A percentile compares a stretch with the other conserved stretches of the same genome.
phyloP scores from a whole-genome alignment of 1,140 invertebrate species.

The Brachionus asplanchnoidis region DNA sequence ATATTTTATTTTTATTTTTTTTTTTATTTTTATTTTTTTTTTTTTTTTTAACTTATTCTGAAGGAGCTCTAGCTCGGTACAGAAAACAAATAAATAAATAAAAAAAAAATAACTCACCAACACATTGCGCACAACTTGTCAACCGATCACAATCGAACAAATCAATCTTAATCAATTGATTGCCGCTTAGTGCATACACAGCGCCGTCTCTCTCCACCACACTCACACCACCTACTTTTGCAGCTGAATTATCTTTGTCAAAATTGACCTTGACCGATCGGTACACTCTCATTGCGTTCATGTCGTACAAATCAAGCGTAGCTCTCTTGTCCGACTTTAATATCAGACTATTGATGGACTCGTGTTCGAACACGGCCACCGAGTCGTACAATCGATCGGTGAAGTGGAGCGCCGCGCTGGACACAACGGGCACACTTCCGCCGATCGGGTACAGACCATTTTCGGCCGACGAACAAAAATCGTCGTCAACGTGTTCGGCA shows the following conservation, averaged over 20 bases:
- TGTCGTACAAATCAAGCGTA: neutral
- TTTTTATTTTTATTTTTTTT: no score
- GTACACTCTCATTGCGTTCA: neutral
- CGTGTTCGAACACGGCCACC: neutral
- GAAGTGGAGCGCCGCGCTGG: neutral
- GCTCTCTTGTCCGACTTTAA: neutral
- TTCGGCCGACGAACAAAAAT: conserved; percentile 35
- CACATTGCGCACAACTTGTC: neutral
- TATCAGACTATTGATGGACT: neutral
- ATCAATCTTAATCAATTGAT: neutral
- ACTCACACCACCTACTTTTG: neutral
- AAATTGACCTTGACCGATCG: neutral
- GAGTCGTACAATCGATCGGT: neutral
- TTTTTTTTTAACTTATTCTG: no score
- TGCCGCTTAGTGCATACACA: neutral
- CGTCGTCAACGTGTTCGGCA: neutral
- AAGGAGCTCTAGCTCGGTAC: no score
- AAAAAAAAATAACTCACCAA: no score
- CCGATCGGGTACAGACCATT: conserved; percentile 33
- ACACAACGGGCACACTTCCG: neutral
- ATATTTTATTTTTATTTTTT: no score
- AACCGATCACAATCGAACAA: neutral
- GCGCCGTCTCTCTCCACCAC: neutral
- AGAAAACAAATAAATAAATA: no score
- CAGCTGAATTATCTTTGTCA: no score